A percentile compares a stretch with the other conserved stretches of the same genome.
Evolutionary conservation across 1,140 invertebrate species (phyloP).

Genomic region (Trigoniulus corallinus): DNA sequence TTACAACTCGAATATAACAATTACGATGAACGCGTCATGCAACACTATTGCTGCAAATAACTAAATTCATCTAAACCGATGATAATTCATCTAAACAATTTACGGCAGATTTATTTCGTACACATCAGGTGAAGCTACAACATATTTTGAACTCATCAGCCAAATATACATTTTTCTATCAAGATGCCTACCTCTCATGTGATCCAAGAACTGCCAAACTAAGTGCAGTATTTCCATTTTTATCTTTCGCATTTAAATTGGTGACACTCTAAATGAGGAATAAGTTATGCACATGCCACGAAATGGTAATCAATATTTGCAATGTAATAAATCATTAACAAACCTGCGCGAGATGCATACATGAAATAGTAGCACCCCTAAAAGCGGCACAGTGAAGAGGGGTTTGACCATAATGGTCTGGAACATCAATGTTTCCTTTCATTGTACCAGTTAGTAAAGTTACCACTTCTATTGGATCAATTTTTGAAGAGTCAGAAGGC

Average conservation of each 20-base stretch:
- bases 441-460: slow-evolving; percentile 22
- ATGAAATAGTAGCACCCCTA: slow-evolving; percentile 31
- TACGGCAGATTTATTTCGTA: no score
- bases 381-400: slow-evolving; percentile 31
- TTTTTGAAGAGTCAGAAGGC: slow-evolving; percentile 13
- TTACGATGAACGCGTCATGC: not conserved
- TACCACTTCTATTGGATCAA: slow-evolving; percentile 32
- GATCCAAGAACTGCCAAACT: slow-evolving; percentile 28
- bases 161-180: slow-evolving; percentile 1
- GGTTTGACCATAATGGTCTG: slow-evolving; percentile 25
- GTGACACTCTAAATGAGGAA: slow-evolving; percentile 18
- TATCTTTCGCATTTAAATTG: slow-evolving; percentile 25
- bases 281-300: not conserved
- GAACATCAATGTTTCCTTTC: slow-evolving; percentile 21
- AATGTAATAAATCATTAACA: not conserved
- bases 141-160: no score
- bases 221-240: slow-evolving; percentile 31
- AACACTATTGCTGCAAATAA: no score
- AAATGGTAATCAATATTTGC: not conserved
- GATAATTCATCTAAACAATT: no score
- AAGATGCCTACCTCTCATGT: slow-evolving; percentile 26
- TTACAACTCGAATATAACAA: slow-evolving; percentile 9
- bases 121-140: no score
- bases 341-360: slow-evolving; percentile 25
- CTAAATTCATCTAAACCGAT: no score